Evolutionary conservation across 1,140 invertebrate genomes (phyloP).

Genomic region (Pentalonia nigronervosa): DNA sequence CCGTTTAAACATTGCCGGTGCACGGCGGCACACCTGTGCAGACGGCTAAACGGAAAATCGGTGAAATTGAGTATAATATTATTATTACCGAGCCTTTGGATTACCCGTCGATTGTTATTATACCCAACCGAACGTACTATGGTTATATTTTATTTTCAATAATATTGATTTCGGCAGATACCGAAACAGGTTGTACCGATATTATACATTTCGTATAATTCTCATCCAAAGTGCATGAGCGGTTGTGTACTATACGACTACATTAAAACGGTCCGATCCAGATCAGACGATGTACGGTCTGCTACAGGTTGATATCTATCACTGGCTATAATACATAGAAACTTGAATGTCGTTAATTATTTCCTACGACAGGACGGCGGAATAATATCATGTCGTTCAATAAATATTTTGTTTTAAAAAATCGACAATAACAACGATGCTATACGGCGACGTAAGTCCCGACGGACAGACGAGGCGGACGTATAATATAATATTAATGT

Average conservation of each 20-base stretch:
- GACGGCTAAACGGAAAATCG: neutral
- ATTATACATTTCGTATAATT: neutral
- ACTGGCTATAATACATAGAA: neutral
- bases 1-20: neutral
- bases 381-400: neutral
- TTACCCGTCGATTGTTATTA: neutral
- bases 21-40: neutral
- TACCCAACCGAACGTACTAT: neutral
- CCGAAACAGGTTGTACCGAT: neutral
- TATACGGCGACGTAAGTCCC: neutral
- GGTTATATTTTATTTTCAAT: neutral
- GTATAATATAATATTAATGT: too few relatives aligned
- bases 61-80: neutral
- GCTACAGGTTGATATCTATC: neutral
- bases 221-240: neutral
- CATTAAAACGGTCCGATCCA: neutral
- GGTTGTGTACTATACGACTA: neutral
- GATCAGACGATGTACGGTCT: neutral
- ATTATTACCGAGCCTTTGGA: neutral
- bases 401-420: neutral
- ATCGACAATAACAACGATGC: neutral
- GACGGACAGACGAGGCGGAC: neutral
- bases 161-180: neutral
- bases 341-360: neutral
- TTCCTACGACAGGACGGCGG: too few relatives aligned